A percentile compares a stretch with the other conserved stretches of the same genome.
These are phyloP conservation scores for Beris morrisii DNA, from an alignment of 2,888 invertebrate genomes.

Conservation along the genomic window DNA sequence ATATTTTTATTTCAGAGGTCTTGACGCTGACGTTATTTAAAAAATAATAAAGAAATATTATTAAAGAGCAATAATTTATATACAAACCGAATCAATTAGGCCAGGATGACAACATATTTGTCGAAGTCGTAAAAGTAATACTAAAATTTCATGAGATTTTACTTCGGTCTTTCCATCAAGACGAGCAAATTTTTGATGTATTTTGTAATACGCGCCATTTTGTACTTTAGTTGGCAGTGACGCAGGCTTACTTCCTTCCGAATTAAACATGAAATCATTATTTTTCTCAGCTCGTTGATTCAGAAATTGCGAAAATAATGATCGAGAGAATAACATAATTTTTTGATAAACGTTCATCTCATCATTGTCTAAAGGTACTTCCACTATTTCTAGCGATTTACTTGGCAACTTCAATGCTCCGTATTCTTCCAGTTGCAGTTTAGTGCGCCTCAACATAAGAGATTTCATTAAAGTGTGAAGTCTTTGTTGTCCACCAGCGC, in stretches of 20 bases:
- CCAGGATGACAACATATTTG: conserved; percentile 91
- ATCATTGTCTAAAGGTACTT: conserved; percentile 67
- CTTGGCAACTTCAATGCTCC: conserved; percentile 69
- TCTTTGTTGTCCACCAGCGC: conserved; percentile 74
- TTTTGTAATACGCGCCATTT: conserved; percentile 61
- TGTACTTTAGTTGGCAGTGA: conserved; percentile 53
- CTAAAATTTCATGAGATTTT: conserved; percentile 72
- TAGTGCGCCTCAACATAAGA: conserved; percentile 85
- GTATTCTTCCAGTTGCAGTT: conserved; percentile 69
- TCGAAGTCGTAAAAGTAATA: conserved; percentile 78
- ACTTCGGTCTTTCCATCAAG: conserved; percentile 64
- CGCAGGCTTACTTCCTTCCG: conserved; percentile 44
- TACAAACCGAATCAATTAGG: conserved; percentile 68
- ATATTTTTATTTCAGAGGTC: no score
- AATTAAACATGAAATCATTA: conserved; percentile 40
- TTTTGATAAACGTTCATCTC: conserved; percentile 80
- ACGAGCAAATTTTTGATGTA: conserved; percentile 66
- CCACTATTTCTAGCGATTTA: conserved; percentile 60
- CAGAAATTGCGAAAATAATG: conserved; percentile 75
- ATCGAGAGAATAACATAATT: conserved; percentile 69
- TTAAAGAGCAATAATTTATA: not conserved
- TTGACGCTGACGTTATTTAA: no score
- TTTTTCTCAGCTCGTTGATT: conserved; percentile 73
- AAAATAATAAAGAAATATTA: conserved; percentile 3
- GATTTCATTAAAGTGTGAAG: conserved; percentile 83